Evolutionary conservation across 2,888 invertebrate genomes (phyloP).

Genomic region (Pristionchus mayeri): DNA sequence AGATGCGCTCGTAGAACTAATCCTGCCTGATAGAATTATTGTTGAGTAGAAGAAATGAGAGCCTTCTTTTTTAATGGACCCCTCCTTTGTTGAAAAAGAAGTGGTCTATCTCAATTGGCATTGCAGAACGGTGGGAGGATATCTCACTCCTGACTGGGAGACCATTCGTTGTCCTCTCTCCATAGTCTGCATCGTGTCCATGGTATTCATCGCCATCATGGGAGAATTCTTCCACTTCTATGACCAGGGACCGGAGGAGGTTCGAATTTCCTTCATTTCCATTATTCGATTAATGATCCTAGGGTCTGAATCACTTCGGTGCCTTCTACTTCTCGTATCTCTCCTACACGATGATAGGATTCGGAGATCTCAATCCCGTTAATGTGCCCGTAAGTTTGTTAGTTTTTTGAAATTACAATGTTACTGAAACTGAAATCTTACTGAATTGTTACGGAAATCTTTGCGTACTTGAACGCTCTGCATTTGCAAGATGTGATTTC

Average conservation of each 20-base stretch:
- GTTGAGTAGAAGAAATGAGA: too few relatives aligned
- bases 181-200: background rate
- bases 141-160: background rate
- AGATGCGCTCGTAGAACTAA: background rate
- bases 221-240: background rate
- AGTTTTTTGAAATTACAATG: background rate
- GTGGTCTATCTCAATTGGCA: too few relatives aligned
- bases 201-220: background rate
- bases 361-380: background rate
- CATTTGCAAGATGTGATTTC: too few relatives aligned
- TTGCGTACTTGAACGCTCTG: too few relatives aligned
- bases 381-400: background rate
- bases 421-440: background rate
- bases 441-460: too few relatives aligned
- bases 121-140: background rate
- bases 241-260: background rate
- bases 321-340: background rate
- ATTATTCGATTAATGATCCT: background rate
- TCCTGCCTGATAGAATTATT: too few relatives aligned
- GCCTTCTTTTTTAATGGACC: too few relatives aligned
- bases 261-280: background rate
- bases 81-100: too few relatives aligned
- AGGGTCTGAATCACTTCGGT: background rate
- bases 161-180: background rate
- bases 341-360: background rate